These are phyloP conservation scores for Leucophenga maculata DNA, from an alignment of 2,888 invertebrate species.

Conservation along the genomic window DNA sequence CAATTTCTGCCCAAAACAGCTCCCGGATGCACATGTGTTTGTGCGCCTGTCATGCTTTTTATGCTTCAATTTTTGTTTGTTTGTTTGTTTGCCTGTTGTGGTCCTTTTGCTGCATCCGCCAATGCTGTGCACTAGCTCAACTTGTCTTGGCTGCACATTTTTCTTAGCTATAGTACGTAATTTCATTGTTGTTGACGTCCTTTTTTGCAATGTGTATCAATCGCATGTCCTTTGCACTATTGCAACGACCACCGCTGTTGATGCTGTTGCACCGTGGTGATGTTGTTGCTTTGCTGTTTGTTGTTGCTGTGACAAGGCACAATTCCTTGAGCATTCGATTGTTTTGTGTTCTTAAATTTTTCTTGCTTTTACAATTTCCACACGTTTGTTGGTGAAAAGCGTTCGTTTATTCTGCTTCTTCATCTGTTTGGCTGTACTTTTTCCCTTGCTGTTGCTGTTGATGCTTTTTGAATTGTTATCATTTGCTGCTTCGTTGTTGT, in stretches of 20 bases:
- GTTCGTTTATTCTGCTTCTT: background rate
- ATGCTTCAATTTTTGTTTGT: background rate
- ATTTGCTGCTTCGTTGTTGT: background rate
- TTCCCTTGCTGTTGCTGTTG: background rate
- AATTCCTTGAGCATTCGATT: constrained; percentile 5
- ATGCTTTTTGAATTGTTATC: background rate
- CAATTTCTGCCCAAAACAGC: constrained; percentile 1
- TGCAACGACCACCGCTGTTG: background rate
- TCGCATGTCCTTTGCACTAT: constrained; percentile 10
- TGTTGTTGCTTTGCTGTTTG: no score
- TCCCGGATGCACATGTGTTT: background rate
- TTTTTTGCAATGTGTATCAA: background rate
- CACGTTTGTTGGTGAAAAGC: background rate
- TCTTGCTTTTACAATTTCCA: background rate
- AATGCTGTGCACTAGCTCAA: no score
- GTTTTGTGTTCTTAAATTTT: background rate
- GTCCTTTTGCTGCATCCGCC: background rate
- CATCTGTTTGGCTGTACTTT: background rate
- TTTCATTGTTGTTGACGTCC: background rate
- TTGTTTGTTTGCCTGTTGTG: background rate
- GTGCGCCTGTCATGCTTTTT: background rate
- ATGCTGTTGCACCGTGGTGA: background rate
- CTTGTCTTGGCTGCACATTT: no score
- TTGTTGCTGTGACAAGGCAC: background rate
- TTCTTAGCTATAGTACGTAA: background rate